A percentile compares a stretch with the other conserved stretches of the same genome.
Conservation (phyloP, 2,797 vertebrate species). For the Spinus olivaceus region DNA sequence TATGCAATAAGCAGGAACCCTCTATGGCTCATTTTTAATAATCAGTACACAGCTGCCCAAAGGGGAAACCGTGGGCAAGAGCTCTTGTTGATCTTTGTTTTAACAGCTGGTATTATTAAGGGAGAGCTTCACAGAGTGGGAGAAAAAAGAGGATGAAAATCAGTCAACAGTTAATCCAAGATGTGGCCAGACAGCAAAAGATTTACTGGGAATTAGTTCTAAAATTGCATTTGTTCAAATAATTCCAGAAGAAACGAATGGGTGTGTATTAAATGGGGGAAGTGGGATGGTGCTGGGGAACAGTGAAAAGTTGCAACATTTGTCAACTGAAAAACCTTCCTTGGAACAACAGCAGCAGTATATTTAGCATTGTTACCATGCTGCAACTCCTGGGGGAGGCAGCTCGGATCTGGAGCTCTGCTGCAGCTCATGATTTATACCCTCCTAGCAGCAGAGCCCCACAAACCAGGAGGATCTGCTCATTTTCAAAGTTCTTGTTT, state of each 20-base stretch:
- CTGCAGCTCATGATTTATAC: neutral
- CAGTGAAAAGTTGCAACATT: conserved; percentile 35
- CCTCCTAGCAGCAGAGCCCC: neutral
- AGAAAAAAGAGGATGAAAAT: neutral
- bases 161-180: conserved; percentile 42
- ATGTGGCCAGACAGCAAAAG: conserved; percentile 1
- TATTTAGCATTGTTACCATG: conserved; percentile 54
- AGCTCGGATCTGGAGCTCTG: neutral
- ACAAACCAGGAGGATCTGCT: conserved; percentile 29
- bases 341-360: neutral
- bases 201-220: conserved; percentile 38
- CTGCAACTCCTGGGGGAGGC: conserved; percentile 34
- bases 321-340: conserved; percentile 21
- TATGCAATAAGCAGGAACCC: neutral
- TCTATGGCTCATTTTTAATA: conserved; percentile 28
- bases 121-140: neutral
- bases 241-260: neutral
- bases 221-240: conserved; percentile 19
- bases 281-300: conserved; percentile 15
- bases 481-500: conserved; percentile 52
- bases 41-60: conserved; percentile 39
- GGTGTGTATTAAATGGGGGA: conserved; percentile 5
- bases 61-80: conserved; percentile 11
- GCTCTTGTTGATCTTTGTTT: conserved; percentile 32
- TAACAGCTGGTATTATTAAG: conserved; percentile 61